Evolutionary conservation across 2,888 invertebrate species (phyloP).

Genomic region (Baronia brevicornis): DNA sequence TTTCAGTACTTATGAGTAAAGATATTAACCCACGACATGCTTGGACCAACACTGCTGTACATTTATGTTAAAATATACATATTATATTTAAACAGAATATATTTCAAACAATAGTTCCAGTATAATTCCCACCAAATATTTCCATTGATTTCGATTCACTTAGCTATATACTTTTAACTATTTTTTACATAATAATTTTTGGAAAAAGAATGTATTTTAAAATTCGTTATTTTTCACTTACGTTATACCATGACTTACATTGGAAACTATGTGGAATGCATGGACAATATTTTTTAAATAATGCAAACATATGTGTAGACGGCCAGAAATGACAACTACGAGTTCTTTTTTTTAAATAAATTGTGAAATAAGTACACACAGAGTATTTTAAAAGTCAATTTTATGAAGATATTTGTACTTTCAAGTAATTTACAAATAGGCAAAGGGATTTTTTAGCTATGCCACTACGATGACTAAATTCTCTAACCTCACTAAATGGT

Average conservation of each 20-base stretch:
- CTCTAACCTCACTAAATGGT: conserved; percentile 58
- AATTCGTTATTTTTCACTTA: conserved; percentile 48
- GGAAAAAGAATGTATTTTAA: conserved; percentile 37
- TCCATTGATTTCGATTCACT: conserved; percentile 19
- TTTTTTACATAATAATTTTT: conserved; percentile 24
- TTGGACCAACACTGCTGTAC: too few relatives aligned
- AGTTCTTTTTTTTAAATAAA: conserved; percentile 1
- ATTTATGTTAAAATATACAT: too few relatives aligned
- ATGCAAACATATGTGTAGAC: conserved; percentile 6
- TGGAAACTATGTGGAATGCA: conserved; percentile 14
- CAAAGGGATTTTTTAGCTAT: conserved; percentile 30
- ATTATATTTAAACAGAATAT: too few relatives aligned
- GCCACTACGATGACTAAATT: conserved; percentile 39
- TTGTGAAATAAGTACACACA: conserved; percentile 19
- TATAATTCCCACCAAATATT: conserved; percentile 14
- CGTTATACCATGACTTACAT: conserved; percentile 23
- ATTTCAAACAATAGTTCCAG: conserved; percentile 7
- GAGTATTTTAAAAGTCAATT: conserved; percentile 33
- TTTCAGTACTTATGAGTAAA: too few relatives aligned
- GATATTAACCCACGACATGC: too few relatives aligned
- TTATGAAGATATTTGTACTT: conserved; percentile 50
- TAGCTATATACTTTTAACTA: conserved; percentile 27
- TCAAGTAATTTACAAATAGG: conserved; percentile 40
- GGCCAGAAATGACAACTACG: conserved; percentile 4
- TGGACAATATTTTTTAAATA: conserved; percentile 10